A percentile compares a stretch with the other conserved stretches of the same genome.
These are phyloP conservation scores for Cynopterus brachyotis DNA, from an alignment of 2,113 vertebrate species.

Conservation along the genomic window DNA sequence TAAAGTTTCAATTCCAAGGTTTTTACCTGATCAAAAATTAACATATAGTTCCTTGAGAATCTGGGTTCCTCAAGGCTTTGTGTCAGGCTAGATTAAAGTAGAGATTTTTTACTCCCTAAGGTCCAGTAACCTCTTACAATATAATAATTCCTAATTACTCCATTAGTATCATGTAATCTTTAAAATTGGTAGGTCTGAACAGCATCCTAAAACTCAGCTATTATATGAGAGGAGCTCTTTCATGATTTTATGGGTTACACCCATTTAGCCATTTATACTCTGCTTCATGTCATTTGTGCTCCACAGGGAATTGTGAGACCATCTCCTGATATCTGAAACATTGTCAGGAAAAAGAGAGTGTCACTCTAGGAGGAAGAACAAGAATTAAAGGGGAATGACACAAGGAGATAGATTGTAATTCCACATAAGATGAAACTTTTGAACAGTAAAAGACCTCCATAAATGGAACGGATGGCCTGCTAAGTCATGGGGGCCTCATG, in stretches of 20 bases:
- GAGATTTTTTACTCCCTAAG: not conserved
- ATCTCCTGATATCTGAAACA: not conserved
- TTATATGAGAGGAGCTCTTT: not conserved
- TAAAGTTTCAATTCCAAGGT: conserved; percentile 43
- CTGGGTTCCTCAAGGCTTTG: conserved; percentile 42
- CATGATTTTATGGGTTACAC: not conserved
- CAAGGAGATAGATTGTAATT: not conserved
- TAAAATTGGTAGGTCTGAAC: conserved; percentile 35
- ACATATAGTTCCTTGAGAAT: conserved; percentile 34
- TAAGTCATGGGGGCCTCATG: not conserved
- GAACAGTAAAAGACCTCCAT: not conserved
- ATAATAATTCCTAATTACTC: conserved; percentile 56
- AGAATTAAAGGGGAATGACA: not conserved
- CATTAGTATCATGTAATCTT: conserved; percentile 25
- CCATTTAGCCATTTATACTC: not conserved
- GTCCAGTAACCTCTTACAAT: conserved; percentile 43
- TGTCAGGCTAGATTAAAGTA: conserved; percentile 57
- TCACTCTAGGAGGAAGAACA: not conserved
- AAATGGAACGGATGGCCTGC: not conserved
- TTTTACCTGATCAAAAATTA: conserved; percentile 62
- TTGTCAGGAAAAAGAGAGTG: not conserved
- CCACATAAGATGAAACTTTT: not conserved
- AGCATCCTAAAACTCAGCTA: conserved; percentile 12
- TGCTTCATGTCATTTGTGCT: not conserved
- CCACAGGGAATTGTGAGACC: not conserved